Evolutionary conservation across 1,140 invertebrate genomes (phyloP).

Genomic region (Drosophila miranda): DNA sequence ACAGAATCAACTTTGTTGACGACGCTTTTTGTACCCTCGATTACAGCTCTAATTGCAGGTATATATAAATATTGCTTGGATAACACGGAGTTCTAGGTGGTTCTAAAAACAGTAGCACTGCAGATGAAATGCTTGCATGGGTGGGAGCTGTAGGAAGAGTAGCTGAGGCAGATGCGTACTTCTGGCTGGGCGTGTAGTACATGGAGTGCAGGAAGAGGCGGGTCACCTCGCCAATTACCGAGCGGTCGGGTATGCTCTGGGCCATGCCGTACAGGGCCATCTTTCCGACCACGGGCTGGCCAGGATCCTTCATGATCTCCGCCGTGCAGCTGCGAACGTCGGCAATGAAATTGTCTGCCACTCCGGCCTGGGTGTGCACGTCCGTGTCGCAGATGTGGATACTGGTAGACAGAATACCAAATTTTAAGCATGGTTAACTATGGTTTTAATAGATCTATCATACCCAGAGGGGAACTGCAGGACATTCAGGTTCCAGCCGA

Average conservation of each 20-base stretch:
- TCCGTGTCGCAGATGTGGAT: constrained; percentile 97
- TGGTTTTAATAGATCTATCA: constrained; percentile 50
- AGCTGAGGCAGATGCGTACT: constrained; percentile 29
- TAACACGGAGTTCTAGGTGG: constrained; percentile 38
- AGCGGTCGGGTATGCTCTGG: constrained; percentile 94
- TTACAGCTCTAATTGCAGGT: constrained; percentile 42
- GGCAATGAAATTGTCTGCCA: constrained; percentile 93
- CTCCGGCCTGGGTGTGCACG: constrained; percentile 92
- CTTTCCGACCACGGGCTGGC: constrained; percentile 88
- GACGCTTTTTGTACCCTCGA: constrained; percentile 54
- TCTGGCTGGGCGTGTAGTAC: constrained; percentile 87
- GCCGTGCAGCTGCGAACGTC: constrained; percentile 88
- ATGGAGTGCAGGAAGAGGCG: constrained; percentile 92
- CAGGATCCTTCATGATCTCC: constrained; percentile 88
- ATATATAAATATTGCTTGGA: constrained; percentile 25
- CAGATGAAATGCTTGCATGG: constrained; percentile 24
- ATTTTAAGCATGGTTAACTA: neutral
- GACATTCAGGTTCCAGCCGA: constrained; percentile 97
- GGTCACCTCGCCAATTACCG: constrained; percentile 94
- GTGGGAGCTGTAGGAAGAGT: constrained; percentile 8
- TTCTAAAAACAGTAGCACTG: constrained; percentile 46
- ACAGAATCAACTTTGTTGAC: constrained; percentile 3
- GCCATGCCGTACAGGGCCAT: constrained; percentile 97
- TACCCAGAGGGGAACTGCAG: constrained; percentile 97
- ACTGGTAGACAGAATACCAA: constrained; percentile 73